A percentile compares a stretch with the other conserved stretches of the same genome.
phyloP scores from a whole-genome alignment of 2,113 vertebrate species.

The Nothobranchius kuhntae region DNA sequence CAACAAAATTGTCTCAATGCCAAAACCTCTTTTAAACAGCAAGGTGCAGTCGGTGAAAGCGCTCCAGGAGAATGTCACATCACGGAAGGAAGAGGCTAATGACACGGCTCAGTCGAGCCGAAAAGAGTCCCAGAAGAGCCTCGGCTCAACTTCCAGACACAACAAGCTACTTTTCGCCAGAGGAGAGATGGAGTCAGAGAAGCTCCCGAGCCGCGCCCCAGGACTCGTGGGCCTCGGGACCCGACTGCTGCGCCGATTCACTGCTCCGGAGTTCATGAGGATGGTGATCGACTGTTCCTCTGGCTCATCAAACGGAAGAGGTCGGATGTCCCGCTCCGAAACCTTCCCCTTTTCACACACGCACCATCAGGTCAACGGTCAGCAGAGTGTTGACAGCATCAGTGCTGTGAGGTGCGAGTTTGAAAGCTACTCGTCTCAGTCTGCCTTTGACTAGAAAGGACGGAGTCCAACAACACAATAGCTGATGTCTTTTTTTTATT shows the following conservation, averaged over 20 bases:
- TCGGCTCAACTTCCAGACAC: slow-evolving; percentile 52
- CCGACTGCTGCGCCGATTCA: slow-evolving; percentile 79
- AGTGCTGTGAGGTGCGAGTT: slow-evolving; percentile 82
- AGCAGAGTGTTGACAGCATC: slow-evolving; percentile 81
- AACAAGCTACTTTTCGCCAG: slow-evolving; percentile 71
- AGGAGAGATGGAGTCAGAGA: slow-evolving; percentile 66
- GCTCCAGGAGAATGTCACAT: slow-evolving; percentile 41
- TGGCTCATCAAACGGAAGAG: slow-evolving; percentile 53
- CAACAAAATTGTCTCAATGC: slow-evolving; percentile 49
- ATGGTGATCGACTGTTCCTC: slow-evolving; percentile 75
- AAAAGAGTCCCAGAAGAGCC: slow-evolving; percentile 67
- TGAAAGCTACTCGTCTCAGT: slow-evolving; percentile 70
- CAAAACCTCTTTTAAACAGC: slow-evolving; percentile 57
- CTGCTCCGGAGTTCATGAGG: slow-evolving; percentile 81
- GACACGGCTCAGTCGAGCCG: slow-evolving; percentile 41
- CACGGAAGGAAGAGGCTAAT: slow-evolving; percentile 36
- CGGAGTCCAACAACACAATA: not conserved
- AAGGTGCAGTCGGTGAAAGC: slow-evolving; percentile 45
- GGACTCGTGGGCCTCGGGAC: slow-evolving; percentile 74
- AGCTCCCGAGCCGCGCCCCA: slow-evolving; percentile 46
- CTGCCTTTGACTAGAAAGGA: slow-evolving; percentile 50
- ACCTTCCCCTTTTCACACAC: slow-evolving; percentile 78
- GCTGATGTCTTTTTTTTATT: not conserved
- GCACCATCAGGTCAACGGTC: slow-evolving; percentile 78
- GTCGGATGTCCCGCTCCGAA: slow-evolving; percentile 79